phyloP scores from a whole-genome alignment of 2,797 vertebrate genomes.

The Sebastiscus tertius region DNA sequence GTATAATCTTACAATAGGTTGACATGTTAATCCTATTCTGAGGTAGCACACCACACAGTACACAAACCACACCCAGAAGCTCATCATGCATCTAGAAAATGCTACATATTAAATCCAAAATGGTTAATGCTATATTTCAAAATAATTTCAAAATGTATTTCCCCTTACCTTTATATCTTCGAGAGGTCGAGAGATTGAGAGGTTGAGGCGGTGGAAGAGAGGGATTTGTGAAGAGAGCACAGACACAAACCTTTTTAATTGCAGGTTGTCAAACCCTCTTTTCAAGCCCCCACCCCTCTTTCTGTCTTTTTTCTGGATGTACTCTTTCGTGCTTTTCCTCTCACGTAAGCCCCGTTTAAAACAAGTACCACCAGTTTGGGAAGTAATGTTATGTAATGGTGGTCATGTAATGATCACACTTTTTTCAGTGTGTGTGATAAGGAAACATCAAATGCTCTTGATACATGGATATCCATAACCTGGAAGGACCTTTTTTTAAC shows the following conservation, averaged over 20 bases:
- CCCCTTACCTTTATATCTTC: conserved; percentile 32
- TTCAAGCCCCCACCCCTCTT: neutral
- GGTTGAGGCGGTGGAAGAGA: neutral
- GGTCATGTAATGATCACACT: too few relatives aligned
- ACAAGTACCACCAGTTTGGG: neutral
- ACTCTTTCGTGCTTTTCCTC: neutral
- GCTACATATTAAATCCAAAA: too few relatives aligned
- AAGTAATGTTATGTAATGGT: neutral
- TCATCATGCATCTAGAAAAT: neutral
- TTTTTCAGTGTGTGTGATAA: too few relatives aligned
- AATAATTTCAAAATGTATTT: neutral
- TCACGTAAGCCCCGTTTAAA: neutral
- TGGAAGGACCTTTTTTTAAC: too few relatives aligned
- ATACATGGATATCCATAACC: too few relatives aligned
- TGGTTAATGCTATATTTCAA: too few relatives aligned
- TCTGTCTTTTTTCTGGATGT: neutral
- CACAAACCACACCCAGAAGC: neutral
- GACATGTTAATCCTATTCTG: neutral
- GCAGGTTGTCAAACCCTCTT: conserved; percentile 2
- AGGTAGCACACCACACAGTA: too few relatives aligned
- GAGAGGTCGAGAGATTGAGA: neutral
- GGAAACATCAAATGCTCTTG: too few relatives aligned
- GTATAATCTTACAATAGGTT: neutral
- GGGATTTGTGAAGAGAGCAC: neutral
- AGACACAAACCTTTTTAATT: conserved; percentile 11